These are phyloP conservation scores for Hydra vulgaris DNA, from an alignment of 30 jellyfish, hydroid and myxozoan genomes.

Conservation along the genomic window DNA sequence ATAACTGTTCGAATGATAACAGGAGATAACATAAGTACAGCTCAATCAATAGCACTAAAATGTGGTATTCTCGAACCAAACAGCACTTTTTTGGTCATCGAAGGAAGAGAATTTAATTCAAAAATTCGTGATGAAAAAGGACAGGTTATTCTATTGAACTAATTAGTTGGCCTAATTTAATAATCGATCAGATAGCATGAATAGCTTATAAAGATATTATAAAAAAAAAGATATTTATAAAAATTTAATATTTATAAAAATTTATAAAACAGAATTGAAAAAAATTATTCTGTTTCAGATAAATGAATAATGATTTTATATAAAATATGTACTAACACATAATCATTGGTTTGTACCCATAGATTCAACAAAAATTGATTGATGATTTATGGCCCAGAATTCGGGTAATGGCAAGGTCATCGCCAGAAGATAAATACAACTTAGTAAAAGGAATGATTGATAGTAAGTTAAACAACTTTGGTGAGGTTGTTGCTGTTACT, in stretches of 20 bases:
- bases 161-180: no score
- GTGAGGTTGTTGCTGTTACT: slow-evolving; percentile 99
- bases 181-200: no score
- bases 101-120: slow-evolving; percentile 80
- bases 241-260: no score
- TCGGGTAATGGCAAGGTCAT: slow-evolving; percentile 98
- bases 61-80: slow-evolving; percentile 89
- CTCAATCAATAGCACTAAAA: slow-evolving; percentile 94
- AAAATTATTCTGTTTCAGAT: background rate
- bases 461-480: slow-evolving; percentile 57
- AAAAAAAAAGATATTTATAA: no score
- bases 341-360: background rate
- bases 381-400: slow-evolving; percentile 96
- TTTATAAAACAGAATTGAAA: background rate
- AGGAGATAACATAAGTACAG: slow-evolving; percentile 96
- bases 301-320: no score
- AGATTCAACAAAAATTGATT: slow-evolving; percentile 71
- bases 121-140: slow-evolving; percentile 74
- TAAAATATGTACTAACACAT: no score
- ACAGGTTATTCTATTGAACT: no score
- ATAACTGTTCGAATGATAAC: slow-evolving; percentile 98
- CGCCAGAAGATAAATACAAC: slow-evolving; percentile 95
- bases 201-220: no score
- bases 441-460: slow-evolving; percentile 95
- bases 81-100: slow-evolving; percentile 72